Conservation (phyloP, 2,113 vertebrate species). For the Cercopithecus mona region DNA sequence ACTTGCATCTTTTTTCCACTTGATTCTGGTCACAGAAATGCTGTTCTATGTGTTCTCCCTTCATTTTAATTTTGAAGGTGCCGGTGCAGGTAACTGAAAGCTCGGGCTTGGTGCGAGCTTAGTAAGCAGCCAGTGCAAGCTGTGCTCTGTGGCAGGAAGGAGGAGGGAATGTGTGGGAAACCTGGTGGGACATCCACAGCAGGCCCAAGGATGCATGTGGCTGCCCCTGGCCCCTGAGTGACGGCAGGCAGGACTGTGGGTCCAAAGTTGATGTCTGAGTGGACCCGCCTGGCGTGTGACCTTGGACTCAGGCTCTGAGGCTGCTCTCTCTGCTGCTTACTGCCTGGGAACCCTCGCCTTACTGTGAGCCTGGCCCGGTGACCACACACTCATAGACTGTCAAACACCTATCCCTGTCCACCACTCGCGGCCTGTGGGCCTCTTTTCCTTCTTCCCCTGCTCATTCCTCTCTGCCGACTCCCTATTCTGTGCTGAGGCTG, state of each 20-base stretch:
- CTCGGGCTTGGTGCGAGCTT: neutral
- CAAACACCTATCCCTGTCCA: neutral
- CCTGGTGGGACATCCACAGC: too few species aligned
- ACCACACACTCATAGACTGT: neutral
- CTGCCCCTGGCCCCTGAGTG: neutral
- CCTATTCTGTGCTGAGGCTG: neutral
- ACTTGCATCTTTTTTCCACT: neutral
- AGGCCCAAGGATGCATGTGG: neutral
- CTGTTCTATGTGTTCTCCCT: neutral
- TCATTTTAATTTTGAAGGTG: neutral
- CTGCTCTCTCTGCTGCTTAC: neutral
- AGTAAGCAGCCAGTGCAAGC: neutral
- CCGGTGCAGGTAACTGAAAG: neutral
- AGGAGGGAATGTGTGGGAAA: neutral
- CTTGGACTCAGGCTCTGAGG: neutral
- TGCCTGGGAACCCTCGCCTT: neutral
- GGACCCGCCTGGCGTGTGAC: neutral
- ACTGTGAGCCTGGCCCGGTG: neutral
- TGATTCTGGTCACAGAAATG: neutral
- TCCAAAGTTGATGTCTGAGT: too few species aligned
- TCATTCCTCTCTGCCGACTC: neutral
- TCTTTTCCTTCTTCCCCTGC: too few species aligned
- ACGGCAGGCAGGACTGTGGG: fast-evolving
- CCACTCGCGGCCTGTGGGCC: neutral
- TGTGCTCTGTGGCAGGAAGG: neutral